Conservation (phyloP, 1,140 invertebrate species). For the Temnothorax nylanderi region DNA sequence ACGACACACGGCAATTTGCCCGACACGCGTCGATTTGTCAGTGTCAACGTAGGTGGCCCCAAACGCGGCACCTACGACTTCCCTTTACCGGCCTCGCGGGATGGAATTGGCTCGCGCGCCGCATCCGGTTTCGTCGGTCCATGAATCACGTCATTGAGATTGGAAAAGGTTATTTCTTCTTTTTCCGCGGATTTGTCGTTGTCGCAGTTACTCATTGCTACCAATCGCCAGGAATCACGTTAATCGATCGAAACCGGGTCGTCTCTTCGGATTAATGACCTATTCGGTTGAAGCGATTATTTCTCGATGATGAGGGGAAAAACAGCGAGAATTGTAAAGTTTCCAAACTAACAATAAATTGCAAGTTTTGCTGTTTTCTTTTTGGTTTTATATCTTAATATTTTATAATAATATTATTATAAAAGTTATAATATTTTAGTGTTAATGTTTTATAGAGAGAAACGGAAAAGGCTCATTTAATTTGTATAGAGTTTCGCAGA, state of each 20-base stretch:
- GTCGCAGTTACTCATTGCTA: slow-evolving; percentile 16
- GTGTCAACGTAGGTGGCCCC: slow-evolving; percentile 62
- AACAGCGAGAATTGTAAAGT: not conserved
- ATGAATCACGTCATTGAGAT: slow-evolving; percentile 54
- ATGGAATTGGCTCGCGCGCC: slow-evolving; percentile 35
- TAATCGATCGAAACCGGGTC: slow-evolving; percentile 20
- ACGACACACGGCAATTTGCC: slow-evolving; percentile 52
- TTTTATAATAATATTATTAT: not conserved
- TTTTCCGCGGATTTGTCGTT: slow-evolving; percentile 31
- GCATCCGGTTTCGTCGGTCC: slow-evolving; percentile 23
- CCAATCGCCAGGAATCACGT: not conserved
- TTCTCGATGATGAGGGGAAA: not conserved
- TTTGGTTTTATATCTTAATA: not conserved
- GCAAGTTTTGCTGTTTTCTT: not conserved
- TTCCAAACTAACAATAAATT: not conserved
- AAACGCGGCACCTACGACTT: slow-evolving; percentile 32
- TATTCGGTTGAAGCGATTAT: not conserved
- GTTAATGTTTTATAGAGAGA: not conserved
- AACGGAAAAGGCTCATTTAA: not conserved
- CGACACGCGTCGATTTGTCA: slow-evolving; percentile 63
- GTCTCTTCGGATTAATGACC: not conserved
- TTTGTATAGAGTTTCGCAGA: not conserved
- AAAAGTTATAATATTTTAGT: not conserved
- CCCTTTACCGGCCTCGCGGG: not conserved
- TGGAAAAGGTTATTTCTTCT: slow-evolving; percentile 29